These are phyloP conservation scores for Eudyptes chrysolophus DNA, from an alignment of 2,113 vertebrate species.

Conservation along the genomic window DNA sequence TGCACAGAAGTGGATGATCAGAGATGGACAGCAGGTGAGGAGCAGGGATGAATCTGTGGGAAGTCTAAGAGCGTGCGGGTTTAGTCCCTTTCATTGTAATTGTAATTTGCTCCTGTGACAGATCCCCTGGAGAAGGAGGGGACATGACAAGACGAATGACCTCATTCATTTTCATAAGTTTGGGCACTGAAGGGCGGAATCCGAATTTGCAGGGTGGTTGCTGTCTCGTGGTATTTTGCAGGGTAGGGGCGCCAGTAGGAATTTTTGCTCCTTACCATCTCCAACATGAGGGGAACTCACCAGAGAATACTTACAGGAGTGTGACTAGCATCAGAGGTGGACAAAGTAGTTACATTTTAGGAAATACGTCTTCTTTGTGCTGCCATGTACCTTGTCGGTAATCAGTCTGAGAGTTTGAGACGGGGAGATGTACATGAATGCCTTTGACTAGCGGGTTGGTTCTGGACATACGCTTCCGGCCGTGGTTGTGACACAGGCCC, in stretches of 20 bases:
- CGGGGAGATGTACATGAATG: not conserved
- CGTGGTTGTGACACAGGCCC: not conserved
- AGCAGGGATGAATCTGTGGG: not conserved
- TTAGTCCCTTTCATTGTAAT: not conserved
- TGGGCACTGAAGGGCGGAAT: not conserved
- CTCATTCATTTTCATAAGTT: not conserved
- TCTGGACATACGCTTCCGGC: not conserved
- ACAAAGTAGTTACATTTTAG: not conserved
- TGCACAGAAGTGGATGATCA: not conserved
- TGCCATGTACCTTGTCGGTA: not conserved
- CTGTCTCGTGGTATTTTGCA: not conserved
- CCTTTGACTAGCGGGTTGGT: not conserved
- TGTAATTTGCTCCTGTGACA: not conserved
- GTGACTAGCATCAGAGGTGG: not conserved
- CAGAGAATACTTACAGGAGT: not conserved
- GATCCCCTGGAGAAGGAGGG: not conserved
- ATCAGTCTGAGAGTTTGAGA: not conserved
- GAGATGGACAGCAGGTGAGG: not conserved
- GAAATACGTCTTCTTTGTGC: not conserved
- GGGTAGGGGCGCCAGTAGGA: not conserved
- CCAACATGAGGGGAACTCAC: not conserved
- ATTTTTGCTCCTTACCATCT: not conserved
- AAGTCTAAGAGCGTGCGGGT: not conserved
- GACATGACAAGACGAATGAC: not conserved
- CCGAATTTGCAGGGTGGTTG: not conserved